Conservation (phyloP, 2,113 vertebrate species). For the Campylomormyrus tamandua region DNA sequence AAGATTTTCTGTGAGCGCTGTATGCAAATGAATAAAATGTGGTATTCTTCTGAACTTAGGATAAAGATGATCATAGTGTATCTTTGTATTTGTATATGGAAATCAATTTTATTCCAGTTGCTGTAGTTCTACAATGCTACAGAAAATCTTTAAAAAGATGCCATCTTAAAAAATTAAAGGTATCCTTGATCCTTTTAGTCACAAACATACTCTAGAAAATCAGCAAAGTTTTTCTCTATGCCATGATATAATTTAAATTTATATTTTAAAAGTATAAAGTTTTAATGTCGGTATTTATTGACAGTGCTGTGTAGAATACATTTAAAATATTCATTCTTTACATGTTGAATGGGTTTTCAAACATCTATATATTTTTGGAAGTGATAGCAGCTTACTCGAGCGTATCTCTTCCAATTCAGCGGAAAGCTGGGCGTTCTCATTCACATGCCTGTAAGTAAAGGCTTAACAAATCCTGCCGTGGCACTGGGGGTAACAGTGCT, state of each 20-base stretch:
- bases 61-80: background rate
- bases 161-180: background rate
- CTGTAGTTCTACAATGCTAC: background rate
- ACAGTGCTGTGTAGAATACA: background rate
- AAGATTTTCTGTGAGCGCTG: background rate
- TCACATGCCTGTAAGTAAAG: background rate
- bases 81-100: background rate
- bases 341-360: background rate
- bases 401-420: background rate
- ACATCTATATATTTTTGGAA: background rate
- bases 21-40: background rate
- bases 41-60: background rate
- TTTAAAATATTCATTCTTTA: background rate
- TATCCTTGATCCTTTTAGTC: background rate
- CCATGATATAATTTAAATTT: background rate
- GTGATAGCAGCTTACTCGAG: background rate
- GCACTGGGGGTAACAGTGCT: conserved; percentile 3
- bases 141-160: background rate
- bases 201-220: background rate
- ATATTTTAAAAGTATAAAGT: background rate
- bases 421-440: background rate
- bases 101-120: background rate
- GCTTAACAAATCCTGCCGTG: conserved; percentile 15
- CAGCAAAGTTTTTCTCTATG: background rate
- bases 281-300: background rate